Percentiles rank a stretch among this genome's conserved stretches.
Evolutionary conservation across 2,888 invertebrate species (phyloP).

Genomic region (Cataglyphis livida): DNA sequence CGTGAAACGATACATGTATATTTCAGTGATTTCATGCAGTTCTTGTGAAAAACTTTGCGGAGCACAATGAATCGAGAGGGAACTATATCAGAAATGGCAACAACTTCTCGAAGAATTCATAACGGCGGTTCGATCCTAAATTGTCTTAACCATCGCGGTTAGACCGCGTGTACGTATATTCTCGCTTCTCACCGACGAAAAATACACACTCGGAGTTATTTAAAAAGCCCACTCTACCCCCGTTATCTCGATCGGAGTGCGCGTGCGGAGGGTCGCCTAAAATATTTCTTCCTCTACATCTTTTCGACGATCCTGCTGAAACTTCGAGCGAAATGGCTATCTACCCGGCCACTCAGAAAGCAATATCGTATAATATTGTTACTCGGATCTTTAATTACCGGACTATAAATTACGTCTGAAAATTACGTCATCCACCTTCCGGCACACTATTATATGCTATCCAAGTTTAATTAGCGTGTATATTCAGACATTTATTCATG

Average conservation of each 20-base stretch:
- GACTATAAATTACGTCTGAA: neutral
- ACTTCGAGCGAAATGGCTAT: slow-evolving; percentile 50
- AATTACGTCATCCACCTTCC: neutral
- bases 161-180: slow-evolving; percentile 57
- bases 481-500: neutral
- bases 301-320: slow-evolving; percentile 61
- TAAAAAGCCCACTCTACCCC: slow-evolving; percentile 75
- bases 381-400: slow-evolving; percentile 24
- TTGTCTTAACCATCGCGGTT: slow-evolving; percentile 43
- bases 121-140: slow-evolving; percentile 63
- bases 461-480: neutral
- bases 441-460: neutral
- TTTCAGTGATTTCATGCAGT: neutral
- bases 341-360: neutral
- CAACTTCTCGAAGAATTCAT: slow-evolving; percentile 54
- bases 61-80: slow-evolving; percentile 16
- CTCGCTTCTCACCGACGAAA: slow-evolving; percentile 63
- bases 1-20: neutral
- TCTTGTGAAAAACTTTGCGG: neutral
- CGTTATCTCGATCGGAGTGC: slow-evolving; percentile 76
- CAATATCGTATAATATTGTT: slow-evolving; percentile 1
- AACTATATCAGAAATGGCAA: slow-evolving; percentile 37
- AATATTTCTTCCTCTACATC: slow-evolving; percentile 73
- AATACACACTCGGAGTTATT: slow-evolving; percentile 73
- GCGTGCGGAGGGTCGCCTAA: slow-evolving; percentile 68